Conservation (phyloP, 2,797 vertebrate genomes). For the Rhabdomys pumilio region DNA sequence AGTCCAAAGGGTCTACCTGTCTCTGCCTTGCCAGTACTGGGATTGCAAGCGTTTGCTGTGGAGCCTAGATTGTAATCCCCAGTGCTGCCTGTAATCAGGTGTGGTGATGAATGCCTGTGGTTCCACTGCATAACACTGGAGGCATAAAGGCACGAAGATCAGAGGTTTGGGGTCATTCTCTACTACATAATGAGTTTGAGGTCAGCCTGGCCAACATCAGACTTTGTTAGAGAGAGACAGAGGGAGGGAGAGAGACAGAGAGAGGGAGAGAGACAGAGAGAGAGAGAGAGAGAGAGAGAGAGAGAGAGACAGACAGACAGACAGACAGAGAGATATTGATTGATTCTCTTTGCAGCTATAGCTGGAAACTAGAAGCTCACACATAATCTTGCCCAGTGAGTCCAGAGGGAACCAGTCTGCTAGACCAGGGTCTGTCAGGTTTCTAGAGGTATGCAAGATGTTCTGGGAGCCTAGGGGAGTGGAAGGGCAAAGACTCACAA, state of each 20-base stretch:
- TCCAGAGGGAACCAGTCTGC: neutral
- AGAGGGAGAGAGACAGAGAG: rapidly evolving
- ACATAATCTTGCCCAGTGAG: neutral
- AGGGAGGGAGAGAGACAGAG: rapidly evolving
- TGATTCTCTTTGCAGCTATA: neutral
- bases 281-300: neutral
- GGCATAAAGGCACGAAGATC: neutral
- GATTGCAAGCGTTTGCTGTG: neutral
- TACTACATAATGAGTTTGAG: neutral
- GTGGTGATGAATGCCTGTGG: neutral
- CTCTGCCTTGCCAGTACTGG: neutral
- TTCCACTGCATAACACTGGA: neutral
- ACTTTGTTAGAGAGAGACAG: neutral
- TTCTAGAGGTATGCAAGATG: neutral
- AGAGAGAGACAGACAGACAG: neutral
- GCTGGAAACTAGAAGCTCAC: neutral
- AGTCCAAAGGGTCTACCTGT: neutral
- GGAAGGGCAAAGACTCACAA: neutral
- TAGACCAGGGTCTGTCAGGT: neutral
- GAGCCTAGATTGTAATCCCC: too few species aligned
- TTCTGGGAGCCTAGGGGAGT: neutral
- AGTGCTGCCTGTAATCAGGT: neutral
- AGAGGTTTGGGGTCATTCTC: neutral
- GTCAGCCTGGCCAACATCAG: neutral
- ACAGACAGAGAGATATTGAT: neutral